A percentile compares a stretch with the other conserved stretches of the same genome.
Evolutionary conservation across 2,113 vertebrate species (phyloP).

Genomic region (Petrocephalus microphthalmus): DNA sequence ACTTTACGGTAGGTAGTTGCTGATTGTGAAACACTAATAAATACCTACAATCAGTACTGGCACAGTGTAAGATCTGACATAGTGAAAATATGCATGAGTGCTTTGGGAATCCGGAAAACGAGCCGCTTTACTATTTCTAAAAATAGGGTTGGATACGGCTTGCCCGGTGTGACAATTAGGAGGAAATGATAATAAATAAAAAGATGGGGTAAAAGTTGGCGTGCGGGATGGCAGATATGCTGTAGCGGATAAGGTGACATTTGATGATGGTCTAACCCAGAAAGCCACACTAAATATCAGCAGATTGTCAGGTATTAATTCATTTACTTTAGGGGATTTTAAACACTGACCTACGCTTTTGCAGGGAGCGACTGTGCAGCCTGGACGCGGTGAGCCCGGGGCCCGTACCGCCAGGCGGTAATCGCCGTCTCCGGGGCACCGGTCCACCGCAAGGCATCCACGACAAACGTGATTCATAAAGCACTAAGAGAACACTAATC

Average conservation of each 20-base stretch:
- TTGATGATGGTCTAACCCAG: not conserved
- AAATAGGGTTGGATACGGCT: not conserved
- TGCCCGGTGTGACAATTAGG: not conserved
- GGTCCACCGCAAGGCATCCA: not conserved
- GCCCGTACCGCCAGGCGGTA: not conserved
- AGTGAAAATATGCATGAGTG: not conserved
- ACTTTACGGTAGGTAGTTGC: not conserved
- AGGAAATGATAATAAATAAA: not conserved
- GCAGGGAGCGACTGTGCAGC: not conserved
- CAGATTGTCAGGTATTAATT: not conserved
- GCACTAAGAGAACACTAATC: no score
- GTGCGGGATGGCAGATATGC: not conserved
- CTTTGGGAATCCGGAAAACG: not conserved
- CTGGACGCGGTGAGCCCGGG: not conserved
- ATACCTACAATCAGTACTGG: not conserved
- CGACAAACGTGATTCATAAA: no score
- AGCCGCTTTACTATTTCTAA: not conserved
- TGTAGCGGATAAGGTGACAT: not conserved
- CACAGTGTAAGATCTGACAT: not conserved
- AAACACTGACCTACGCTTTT: not conserved
- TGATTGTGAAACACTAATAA: not conserved
- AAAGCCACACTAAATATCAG: not conserved
- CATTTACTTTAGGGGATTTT: not conserved
- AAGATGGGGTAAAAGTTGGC: not conserved
- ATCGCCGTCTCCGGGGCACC: not conserved